Evolutionary conservation across 2,113 vertebrate species (phyloP), one percentile per base, ranked within the genome.

Genomic region (Willisornis vidua): DNA sequence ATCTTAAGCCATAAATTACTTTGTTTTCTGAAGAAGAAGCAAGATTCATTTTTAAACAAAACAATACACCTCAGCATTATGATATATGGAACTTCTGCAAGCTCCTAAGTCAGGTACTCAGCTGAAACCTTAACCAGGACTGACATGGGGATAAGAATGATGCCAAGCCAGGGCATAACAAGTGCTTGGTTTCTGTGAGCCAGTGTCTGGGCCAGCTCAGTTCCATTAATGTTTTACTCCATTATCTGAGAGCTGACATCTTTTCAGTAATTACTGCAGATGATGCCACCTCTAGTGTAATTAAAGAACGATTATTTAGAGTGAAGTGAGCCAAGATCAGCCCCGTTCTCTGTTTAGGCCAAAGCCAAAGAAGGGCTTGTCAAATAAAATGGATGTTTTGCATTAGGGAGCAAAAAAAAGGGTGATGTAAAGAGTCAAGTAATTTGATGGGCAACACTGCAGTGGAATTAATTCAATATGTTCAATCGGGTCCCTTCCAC

Each of bases 251-350:
- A 98, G 96, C 94, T 98, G 98, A 98, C 98, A 98, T 97, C 97
- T 98, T 98, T 96, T 98, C 97, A 97, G 97, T 98, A 98, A 98
- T 98, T 98, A 98, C 97, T 97, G 96, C 97, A 98, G 98, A 98
- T 98, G 97, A 98, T 98, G 97, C 98, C 98, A 98, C 98, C 98
- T 98, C 96, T 97, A 97, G 96, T 97, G 96, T 98, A 98, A 99
- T 98, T 98, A 99, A 98, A 98, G 97, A 98, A 98, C 95, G 96
- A 98, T 98, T 99, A 98, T 96, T 97, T 97, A 92, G 96, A 96
- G 94, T 93, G 73, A 98, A 98, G 98, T 98, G 97, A 98, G 97
- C 97, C 97, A 97, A 98, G 94, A 97, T 97, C 97, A 97, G 98
- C 97, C 97, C 96, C 96, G 93, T 97, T 96, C 96, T 97, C 97